Base-by-base conservation (phyloP, 2,888 invertebrate genomes). In the Macaria notata region DNA sequence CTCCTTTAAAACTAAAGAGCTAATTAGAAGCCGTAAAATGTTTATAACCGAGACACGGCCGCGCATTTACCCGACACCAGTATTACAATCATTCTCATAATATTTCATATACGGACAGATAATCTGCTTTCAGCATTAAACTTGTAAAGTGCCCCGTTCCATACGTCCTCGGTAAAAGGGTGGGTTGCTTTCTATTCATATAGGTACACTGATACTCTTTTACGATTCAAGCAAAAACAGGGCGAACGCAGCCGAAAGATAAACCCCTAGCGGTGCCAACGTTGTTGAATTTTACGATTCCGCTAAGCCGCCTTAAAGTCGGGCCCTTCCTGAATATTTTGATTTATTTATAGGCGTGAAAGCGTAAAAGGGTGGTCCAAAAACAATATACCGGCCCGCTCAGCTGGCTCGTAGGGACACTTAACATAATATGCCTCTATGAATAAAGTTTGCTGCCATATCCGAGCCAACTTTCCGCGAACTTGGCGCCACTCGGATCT, bases 271-370 rank as follows among this genome's bases (percentile, higher is more conserved):
- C 83, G 84, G 78, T 80, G 83, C 80, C 80, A 83, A 80, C 84
- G 88, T 81, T 89, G 88, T 89, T 89, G 88, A 89, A 88, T 91
- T 91, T 91, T 91, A 90, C 88, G 91, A 90, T 89, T 90, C 86
- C 79, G 83, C 87, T 90, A 91, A 91, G 90, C 90, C 88, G 87
- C 86, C 89, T 88, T 86, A 85, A 88, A 91, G 86, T 88, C 88
- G 86, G 79, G 88, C 88, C 88, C 87, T 89, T 88, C 85, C 88
- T 88, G 89, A 88, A 91, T 90, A 90, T 90, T 91, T 90, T 91
- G 90, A 91, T 91, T 91, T 91, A 91, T 91, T 91, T 91, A 91
- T 88, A 84, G 88, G 85, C 83, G 84, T 82, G 79, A 87, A 86
- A 78, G 86, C 84, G 86, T 88, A 86, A 88, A 89, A 86, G 88